Percentiles rank a stretch among this genome's conserved stretches.
Conservation (phyloP, 2,888 invertebrate species). For the Teleogryllus oceanicus region DNA sequence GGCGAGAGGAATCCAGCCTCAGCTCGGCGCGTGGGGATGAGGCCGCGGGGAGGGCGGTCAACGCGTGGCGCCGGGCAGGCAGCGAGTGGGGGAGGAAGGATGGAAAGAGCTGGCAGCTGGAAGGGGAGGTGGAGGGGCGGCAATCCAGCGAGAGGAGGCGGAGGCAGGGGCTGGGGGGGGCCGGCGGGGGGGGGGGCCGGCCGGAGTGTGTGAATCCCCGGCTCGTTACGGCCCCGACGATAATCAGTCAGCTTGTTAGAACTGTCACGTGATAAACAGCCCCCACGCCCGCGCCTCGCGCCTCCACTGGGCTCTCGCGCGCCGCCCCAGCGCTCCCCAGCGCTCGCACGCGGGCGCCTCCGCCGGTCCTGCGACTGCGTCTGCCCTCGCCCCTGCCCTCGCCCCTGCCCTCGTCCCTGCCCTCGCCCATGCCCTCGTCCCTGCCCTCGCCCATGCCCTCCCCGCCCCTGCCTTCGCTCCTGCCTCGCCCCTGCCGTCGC, state of each 20-base stretch:
- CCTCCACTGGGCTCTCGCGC: background rate
- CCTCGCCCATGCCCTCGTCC: too few species aligned
- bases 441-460: too few species aligned
- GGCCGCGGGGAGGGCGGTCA: background rate
- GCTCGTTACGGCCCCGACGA: conserved; percentile 9
- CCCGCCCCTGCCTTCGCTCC: too few species aligned
- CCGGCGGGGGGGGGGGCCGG: background rate
- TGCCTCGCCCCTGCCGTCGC: too few species aligned
- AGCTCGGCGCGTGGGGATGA: background rate
- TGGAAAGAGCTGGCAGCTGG: background rate
- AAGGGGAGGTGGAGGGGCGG: background rate
- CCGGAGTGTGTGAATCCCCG: background rate
- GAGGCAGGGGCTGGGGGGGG: background rate
- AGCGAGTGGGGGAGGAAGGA: background rate
- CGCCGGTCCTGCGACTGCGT: background rate
- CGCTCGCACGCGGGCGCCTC: background rate
- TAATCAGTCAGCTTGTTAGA: conserved; percentile 18
- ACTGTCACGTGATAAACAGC: conserved; percentile 10
- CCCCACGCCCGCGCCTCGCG: background rate
- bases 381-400: background rate
- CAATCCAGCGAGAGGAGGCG: too few species aligned
- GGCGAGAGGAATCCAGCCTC: too few species aligned
- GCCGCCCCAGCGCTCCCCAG: background rate
- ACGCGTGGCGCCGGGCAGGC: background rate
- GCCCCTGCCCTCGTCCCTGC: background rate